These are phyloP conservation scores for Habropoda laboriosa DNA, from an alignment of 1,140 invertebrate species.

Conservation along the genomic window DNA sequence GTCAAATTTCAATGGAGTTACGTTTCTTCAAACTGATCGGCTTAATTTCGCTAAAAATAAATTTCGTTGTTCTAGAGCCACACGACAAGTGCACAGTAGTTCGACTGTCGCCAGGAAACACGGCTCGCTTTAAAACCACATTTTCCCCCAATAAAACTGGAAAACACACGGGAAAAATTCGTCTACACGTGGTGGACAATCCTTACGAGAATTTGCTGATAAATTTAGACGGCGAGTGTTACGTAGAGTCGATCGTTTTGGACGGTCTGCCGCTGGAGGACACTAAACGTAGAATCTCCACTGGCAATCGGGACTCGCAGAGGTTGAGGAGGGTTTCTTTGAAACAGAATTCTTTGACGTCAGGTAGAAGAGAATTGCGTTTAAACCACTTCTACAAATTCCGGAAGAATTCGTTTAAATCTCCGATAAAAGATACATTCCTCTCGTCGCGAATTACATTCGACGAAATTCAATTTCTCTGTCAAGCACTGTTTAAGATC, in stretches of 20 bases:
- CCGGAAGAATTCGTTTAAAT: too few species aligned
- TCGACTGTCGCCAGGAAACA: conserved; percentile 43
- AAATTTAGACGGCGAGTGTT: conserved; percentile 64
- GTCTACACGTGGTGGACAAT: conserved; percentile 67
- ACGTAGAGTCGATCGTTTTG: conserved; percentile 65
- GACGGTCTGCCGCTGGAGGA: conserved; percentile 60
- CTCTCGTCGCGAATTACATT: background rate
- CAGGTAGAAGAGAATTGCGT: conserved; percentile 10
- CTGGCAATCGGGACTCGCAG: background rate
- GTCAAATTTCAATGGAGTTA: too few species aligned
- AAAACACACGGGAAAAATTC: conserved; percentile 52
- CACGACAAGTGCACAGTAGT: conserved; percentile 41
- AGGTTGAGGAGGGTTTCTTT: conserved; percentile 1
- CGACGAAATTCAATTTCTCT: background rate
- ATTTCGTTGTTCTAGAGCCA: conserved; percentile 14
- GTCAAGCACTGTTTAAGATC: background rate
- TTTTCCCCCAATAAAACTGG: conserved; percentile 56
- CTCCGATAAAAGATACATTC: too few species aligned
- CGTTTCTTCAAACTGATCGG: too few species aligned
- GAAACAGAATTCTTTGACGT: background rate
- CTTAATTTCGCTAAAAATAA: too few species aligned
- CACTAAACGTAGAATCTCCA: background rate
- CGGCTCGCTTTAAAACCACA: conserved; percentile 37
- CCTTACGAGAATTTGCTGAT: conserved; percentile 69
- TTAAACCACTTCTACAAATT: too few species aligned